Evolutionary conservation across 2,888 invertebrate species (phyloP).

Genomic region (Harmothoe impar): DNA sequence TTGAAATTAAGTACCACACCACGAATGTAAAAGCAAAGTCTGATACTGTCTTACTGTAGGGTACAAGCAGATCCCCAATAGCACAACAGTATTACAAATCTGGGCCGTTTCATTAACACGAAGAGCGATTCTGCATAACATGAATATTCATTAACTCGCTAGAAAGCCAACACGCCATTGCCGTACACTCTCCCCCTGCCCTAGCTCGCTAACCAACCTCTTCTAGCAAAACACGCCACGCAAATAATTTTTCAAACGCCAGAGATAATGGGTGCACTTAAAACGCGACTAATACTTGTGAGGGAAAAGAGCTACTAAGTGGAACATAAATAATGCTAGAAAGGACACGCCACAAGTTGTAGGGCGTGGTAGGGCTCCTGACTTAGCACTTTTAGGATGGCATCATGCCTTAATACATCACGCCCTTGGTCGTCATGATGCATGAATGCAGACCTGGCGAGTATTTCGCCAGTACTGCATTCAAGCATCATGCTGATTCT

Average conservation of each 20-base stretch:
- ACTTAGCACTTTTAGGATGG: too few species aligned
- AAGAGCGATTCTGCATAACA: neutral
- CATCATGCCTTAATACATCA: too few species aligned
- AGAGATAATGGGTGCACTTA: conserved; percentile 49
- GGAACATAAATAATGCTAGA: conserved; percentile 52
- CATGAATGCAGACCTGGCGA: too few species aligned
- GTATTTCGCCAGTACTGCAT: too few species aligned
- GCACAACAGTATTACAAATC: too few species aligned
- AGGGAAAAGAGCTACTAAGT: conserved; percentile 47
- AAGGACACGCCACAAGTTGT: conserved; percentile 24
- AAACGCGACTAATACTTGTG: conserved; percentile 16
- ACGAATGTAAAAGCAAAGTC: too few species aligned
- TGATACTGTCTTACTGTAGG: too few species aligned
- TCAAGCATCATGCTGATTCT: too few species aligned
- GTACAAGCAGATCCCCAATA: too few species aligned
- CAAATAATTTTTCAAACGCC: conserved; percentile 51
- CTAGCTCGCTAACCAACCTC: neutral
- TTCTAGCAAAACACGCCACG: conserved; percentile 5
- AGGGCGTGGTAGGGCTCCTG: neutral
- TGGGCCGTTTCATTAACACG: too few species aligned
- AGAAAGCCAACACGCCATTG: neutral
- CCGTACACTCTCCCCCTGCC: neutral
- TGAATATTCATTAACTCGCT: neutral
- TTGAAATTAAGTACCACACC: too few species aligned
- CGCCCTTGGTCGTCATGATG: too few species aligned